Conservation (phyloP, 2,797 vertebrate genomes). For the Anabacerthia variegaticeps region DNA sequence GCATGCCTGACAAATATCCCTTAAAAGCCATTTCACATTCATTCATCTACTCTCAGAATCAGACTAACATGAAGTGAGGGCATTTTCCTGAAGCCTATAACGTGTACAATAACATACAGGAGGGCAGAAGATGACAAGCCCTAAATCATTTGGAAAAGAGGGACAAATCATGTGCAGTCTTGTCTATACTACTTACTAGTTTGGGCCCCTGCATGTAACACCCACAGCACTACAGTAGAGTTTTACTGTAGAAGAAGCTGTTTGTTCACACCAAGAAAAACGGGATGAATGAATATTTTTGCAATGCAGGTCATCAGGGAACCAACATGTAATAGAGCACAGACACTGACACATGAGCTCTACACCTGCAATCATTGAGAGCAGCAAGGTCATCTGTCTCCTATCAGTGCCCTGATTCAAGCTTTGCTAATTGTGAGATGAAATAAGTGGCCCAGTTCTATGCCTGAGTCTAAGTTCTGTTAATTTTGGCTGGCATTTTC, state of each 20-base stretch:
- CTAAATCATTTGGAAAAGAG: neutral
- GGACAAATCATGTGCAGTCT: neutral
- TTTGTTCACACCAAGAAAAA: neutral
- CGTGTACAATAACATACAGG: neutral
- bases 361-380: neutral
- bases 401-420: neutral
- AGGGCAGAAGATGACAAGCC: neutral
- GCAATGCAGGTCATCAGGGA: neutral
- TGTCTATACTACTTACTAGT: neutral
- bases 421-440: neutral
- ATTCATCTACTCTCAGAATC: neutral
- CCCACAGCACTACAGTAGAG: neutral
- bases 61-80: neutral
- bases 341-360: neutral
- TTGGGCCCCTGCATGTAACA: neutral
- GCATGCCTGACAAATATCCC: neutral
- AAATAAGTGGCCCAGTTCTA: neutral
- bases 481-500: neutral
- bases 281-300: neutral
- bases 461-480: neutral
- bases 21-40: neutral
- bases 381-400: neutral
- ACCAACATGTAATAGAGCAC: neutral
- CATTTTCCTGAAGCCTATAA: neutral
- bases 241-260: neutral